phyloP scores from a whole-genome alignment of 2,888 invertebrate species.

The Leucoptera coffeella region DNA sequence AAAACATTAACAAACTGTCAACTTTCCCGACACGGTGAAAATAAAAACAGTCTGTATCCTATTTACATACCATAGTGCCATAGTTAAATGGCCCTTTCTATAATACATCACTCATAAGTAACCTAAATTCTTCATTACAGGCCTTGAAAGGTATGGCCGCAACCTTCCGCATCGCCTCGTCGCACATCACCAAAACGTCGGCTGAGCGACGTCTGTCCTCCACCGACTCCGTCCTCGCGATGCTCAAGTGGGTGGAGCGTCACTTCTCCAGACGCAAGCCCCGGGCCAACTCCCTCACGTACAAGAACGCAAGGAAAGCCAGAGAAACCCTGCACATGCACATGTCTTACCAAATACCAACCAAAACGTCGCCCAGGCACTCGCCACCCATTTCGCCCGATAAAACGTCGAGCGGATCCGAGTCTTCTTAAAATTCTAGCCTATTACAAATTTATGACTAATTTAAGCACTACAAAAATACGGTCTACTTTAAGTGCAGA shows the following conservation, averaged over 20 bases:
- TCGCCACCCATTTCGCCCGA: constrained; percentile 18
- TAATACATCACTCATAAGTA: constrained; percentile 2
- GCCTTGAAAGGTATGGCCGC: constrained; percentile 90
- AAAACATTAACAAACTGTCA: too few species aligned
- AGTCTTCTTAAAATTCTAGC: constrained; percentile 22
- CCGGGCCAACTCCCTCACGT: constrained; percentile 60
- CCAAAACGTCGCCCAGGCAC: constrained; percentile 21
- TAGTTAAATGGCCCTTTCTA: too few species aligned
- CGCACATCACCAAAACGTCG: constrained; percentile 77
- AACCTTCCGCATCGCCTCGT: constrained; percentile 83
- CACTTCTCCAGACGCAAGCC: constrained; percentile 77
- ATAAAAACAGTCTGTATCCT: too few species aligned
- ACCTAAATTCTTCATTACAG: constrained; percentile 25
- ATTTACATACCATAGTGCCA: too few species aligned
- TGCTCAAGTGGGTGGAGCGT: constrained; percentile 86
- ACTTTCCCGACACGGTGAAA: too few species aligned
- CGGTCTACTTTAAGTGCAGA: too few species aligned
- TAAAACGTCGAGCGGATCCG: constrained; percentile 30
- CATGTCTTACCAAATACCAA: constrained; percentile 58
- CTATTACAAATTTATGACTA: too few species aligned
- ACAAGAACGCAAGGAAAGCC: constrained; percentile 51
- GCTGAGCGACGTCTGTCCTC: constrained; percentile 83
- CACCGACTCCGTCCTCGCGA: constrained; percentile 82
- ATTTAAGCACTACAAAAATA: too few species aligned
- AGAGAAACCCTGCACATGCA: constrained; percentile 72